Percentiles rank a stretch among this genome's conserved stretches.
Evolutionary conservation across 2,113 vertebrate species (phyloP).

Genomic region (Grammomys dolichurus): DNA sequence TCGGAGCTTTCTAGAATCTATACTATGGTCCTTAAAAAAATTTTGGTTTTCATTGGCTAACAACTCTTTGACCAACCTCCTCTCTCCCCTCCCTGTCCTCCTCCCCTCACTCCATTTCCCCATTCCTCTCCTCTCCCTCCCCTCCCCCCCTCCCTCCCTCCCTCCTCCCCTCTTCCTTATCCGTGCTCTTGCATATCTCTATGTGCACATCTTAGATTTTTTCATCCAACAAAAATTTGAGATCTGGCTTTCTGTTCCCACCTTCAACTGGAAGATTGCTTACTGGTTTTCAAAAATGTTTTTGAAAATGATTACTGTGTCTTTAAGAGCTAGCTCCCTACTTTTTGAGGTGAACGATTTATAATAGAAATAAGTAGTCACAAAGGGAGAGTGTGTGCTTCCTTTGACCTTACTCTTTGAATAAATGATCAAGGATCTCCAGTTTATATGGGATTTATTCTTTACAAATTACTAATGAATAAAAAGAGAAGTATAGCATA

Average conservation of each 20-base stretch:
- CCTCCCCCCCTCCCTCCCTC: neutral
- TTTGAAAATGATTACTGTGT: neutral
- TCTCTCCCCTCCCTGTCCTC: neutral
- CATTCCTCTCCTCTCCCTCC: no score
- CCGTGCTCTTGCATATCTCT: neutral
- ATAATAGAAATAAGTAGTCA: slow-evolving; percentile 5
- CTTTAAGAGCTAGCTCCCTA: neutral
- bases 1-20: neutral
- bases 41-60: neutral
- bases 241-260: neutral
- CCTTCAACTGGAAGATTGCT: neutral
- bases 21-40: neutral
- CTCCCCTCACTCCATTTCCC: neutral
- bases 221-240: neutral
- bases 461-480: neutral
- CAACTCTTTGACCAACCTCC: neutral
- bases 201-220: slow-evolving; percentile 13
- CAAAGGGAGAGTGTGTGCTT: neutral
- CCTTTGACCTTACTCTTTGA: neutral
- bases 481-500: neutral
- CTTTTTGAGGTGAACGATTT: slow-evolving; percentile 5
- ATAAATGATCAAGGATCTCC: neutral
- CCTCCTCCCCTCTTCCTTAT: no score
- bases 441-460: neutral
- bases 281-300: neutral